Conservation (phyloP, 2,888 invertebrate genomes). For the Ceriagrion tenellum region DNA sequence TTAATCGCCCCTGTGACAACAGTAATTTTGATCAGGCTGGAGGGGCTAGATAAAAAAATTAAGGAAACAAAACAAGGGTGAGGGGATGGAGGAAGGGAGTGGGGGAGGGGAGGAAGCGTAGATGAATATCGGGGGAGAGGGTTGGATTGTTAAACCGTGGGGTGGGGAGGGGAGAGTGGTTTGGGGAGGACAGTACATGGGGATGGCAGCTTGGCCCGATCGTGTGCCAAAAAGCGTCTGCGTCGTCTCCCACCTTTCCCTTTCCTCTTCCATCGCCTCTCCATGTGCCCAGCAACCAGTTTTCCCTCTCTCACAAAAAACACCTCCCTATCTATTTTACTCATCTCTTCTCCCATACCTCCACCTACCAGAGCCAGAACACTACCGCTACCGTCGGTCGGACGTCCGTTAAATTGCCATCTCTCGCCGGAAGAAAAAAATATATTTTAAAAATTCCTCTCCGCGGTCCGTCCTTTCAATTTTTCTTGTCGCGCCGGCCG, state of each 20-base stretch:
- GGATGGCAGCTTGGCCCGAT: too few relatives aligned
- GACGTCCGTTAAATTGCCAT: background rate
- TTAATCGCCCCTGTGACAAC: conserved; percentile 1
- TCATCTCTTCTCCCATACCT: too few relatives aligned
- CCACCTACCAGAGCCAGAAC: too few relatives aligned
- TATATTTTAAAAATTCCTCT: background rate
- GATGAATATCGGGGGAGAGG: background rate
- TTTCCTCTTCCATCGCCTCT: too few relatives aligned
- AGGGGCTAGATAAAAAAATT: background rate
- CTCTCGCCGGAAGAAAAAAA: background rate
- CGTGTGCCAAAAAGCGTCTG: too few relatives aligned
- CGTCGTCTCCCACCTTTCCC: too few relatives aligned
- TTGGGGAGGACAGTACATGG: background rate
- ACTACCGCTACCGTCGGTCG: background rate
- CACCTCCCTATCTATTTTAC: too few relatives aligned
- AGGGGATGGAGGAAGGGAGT: background rate
- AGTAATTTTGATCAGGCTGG: background rate
- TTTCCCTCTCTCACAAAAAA: too few relatives aligned
- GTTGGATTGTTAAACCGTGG: too few relatives aligned
- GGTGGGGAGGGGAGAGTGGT: too few relatives aligned
- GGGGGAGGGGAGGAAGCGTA: background rate
- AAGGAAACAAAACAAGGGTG: background rate
- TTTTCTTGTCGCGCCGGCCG: background rate
- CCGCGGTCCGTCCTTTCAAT: background rate
- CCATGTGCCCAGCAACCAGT: too few relatives aligned